Evolutionary conservation across 2,113 vertebrate species (phyloP).

Genomic region (Gallinago undulata): DNA sequence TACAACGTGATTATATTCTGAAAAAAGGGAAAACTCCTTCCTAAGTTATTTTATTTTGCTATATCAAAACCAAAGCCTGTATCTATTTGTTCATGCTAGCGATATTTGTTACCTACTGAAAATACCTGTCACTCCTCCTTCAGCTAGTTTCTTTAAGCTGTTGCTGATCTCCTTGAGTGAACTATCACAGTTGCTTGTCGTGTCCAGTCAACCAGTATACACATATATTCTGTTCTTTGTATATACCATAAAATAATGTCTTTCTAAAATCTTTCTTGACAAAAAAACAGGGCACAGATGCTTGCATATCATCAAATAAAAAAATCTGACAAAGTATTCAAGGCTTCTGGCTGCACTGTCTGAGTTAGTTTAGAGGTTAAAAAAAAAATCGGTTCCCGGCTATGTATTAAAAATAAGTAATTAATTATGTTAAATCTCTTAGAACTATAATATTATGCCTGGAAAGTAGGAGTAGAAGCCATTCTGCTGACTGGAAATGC

Average conservation of each 20-base stretch:
- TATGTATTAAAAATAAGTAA: not conserved
- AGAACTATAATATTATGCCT: not conserved
- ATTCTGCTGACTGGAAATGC: not conserved
- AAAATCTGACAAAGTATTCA: not conserved
- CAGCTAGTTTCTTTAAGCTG: not conserved
- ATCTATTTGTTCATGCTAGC: not conserved
- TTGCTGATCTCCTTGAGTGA: not conserved
- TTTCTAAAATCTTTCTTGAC: conserved; percentile 3
- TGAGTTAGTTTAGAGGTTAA: conserved; percentile 2
- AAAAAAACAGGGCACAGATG: not conserved
- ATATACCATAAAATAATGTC: not conserved
- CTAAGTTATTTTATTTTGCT: not conserved
- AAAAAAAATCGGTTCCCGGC: not conserved
- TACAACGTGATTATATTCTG: not conserved
- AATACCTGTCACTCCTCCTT: not conserved
- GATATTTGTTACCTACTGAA: not conserved
- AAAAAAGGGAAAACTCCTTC: not conserved
- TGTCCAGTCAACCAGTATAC: not conserved
- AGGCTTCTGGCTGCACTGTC: not conserved
- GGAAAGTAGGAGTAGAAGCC: not conserved
- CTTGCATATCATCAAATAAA: not conserved
- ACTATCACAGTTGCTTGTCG: not conserved
- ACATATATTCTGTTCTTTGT: not conserved
- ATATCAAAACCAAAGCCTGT: not conserved
- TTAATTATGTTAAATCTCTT: not conserved